Conservation (phyloP, 2,113 vertebrate species). For the Synodontis membranacea region DNA sequence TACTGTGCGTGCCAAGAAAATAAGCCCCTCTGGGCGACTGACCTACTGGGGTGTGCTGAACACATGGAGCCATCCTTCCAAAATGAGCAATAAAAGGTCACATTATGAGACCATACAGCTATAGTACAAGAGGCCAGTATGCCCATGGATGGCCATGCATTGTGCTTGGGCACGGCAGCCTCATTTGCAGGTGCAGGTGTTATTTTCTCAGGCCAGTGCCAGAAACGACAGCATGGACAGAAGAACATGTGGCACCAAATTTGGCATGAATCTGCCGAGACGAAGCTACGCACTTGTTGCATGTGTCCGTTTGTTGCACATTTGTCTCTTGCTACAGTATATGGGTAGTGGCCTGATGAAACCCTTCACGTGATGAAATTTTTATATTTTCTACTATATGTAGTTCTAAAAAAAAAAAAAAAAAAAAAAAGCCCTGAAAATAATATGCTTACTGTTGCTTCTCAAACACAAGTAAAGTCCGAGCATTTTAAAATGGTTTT, state of each 20-base stretch:
- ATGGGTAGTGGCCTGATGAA: constrained; percentile 1
- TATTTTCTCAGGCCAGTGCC: constrained; percentile 42
- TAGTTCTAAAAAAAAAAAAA: background rate
- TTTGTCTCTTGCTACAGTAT: constrained; percentile 53
- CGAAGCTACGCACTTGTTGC: constrained; percentile 64
- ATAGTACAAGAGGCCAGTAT: constrained; percentile 80
- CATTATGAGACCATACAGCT: constrained; percentile 75
- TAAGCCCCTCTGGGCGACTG: constrained; percentile 67
- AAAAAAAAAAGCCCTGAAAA: background rate
- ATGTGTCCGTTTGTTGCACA: constrained; percentile 64
- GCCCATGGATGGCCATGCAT: constrained; percentile 64
- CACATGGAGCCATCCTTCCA: constrained; percentile 70
- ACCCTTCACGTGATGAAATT: background rate
- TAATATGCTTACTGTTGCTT: background rate
- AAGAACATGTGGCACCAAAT: constrained; percentile 33
- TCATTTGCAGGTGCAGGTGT: constrained; percentile 60
- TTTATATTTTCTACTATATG: background rate
- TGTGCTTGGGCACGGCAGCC: constrained; percentile 58
- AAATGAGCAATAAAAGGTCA: constrained; percentile 62
- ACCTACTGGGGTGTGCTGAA: constrained; percentile 70
- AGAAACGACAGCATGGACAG: constrained; percentile 35
- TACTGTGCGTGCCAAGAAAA: constrained; percentile 71
- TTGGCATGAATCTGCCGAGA: constrained; percentile 37
- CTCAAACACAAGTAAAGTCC: background rate
- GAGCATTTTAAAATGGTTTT: background rate